Evolutionary conservation across 2,797 vertebrate genomes (phyloP), one percentile per base, ranked within the genome.

Genomic region (Meriones psammophilus): DNA sequence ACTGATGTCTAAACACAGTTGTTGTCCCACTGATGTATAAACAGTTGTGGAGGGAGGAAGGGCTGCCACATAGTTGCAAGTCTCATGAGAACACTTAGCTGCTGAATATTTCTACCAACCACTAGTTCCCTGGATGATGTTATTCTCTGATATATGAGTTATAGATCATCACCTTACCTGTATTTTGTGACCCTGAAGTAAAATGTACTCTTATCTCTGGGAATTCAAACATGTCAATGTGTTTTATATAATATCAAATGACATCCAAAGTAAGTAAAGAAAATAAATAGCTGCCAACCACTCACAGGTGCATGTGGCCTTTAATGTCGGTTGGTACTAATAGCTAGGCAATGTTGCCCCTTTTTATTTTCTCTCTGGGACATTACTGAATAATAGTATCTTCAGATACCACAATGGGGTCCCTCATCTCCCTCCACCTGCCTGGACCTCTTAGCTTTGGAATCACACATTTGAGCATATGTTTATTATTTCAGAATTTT

Each of bases 401-500:
- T 76, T 91, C 68, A 89, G 30, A 58, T 60, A 33, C 54, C 64
- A 69, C 5, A 64, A 7, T 17, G 17, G 85, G 15, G 13, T 66
- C 24, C 6, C 15, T n/a, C 4, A 8, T 77, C 17, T 73, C 8
- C 18, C 8, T 84, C 20, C 5, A 22, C 74, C 28, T 56, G 8
- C 50, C 46, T 68, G 13, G 24, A 81, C 80, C 54, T 39, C 20
- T 17, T 90, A 28, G 39, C 6, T 18, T 68, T 71, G 73, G 26
- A 77, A 24, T 71, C 85, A 22, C 30, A 88, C n/a, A 15, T 8
- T 78, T 80, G 79, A 30, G 64, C 28, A 1, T 73, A 39, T 73
- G 20, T 81, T 79, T 94, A 56, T 91, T 79, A 74, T 66, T 74
- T 68, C 69, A 15, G 26, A 62, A 12, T 91, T 74, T 95, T 15